Base-by-base conservation (phyloP, 1,140 invertebrate species). In the Tachypleus tridentatus region DNA sequence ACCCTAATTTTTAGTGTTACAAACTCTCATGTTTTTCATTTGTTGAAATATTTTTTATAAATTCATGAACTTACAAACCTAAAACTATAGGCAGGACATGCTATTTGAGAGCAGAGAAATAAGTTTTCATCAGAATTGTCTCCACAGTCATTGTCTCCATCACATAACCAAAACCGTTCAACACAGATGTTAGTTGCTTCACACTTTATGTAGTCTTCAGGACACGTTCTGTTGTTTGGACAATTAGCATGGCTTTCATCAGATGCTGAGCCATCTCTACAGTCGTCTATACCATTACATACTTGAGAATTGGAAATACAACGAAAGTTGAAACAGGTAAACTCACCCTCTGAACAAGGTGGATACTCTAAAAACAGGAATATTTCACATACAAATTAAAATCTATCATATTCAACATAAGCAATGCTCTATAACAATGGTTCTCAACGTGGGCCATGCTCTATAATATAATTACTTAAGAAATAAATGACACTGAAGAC, bases 61-160 rank as follows among this genome's bases (percentile, higher is more conserved):
- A 29, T 29, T 29, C 2, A 29, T 29, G 29, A 29, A 29, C 29
- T 2, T 29, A 29, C 29, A 29, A 72, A 81, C 72, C 82, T 83
- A 81, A 96, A 94, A 70, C 89, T 93, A 72, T 93, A 94, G 49
- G 88, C 85, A 0, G 93, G 92, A 73, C 93, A 97, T 0, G 89
- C 89, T 66, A 91, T 80, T 70, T 91, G 85, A 1, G 88, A 86
- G 73, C 94, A 97, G 70, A 94, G 87, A 51, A 92, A 74, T 0
- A 88, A 83, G 82, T 95, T 87, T 78, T 98, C 95, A 75, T 98
- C 94, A 2, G 87, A 89, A 73, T 94, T 95, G 74, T 97, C 96
- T 0, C 93, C 93, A 74, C 94, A 98, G 76, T 98, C 94, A 73
- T 96, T 93, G 67, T 90, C 92, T 0, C 91, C 90, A 70, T 76